Conservation (phyloP, 2,797 vertebrate species). For the Danio tinwini region DNA sequence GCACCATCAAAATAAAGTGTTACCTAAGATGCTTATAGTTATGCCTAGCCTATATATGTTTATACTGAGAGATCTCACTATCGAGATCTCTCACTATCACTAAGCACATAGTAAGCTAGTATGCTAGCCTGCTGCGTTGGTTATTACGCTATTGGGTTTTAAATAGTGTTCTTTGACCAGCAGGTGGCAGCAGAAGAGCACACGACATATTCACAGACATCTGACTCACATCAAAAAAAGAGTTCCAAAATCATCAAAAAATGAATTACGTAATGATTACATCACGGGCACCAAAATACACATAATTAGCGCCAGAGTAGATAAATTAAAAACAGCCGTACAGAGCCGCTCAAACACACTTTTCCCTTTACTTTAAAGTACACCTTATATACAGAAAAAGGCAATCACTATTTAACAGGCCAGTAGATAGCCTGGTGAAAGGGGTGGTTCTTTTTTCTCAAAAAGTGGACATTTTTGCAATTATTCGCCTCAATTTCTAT, state of each 20-base stretch:
- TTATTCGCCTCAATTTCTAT: too few relatives aligned
- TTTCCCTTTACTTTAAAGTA: not conserved
- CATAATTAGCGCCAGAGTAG: slow-evolving; percentile 2
- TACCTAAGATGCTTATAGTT: too few relatives aligned
- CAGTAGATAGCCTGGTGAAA: too few relatives aligned
- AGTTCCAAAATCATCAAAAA: slow-evolving; percentile 23
- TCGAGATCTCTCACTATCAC: too few relatives aligned
- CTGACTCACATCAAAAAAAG: not conserved
- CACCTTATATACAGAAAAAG: not conserved
- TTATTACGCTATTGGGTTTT: not conserved
- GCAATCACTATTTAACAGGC: not conserved
- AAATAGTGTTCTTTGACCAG: not conserved
- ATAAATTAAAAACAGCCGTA: slow-evolving; percentile 13
- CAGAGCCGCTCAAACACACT: not conserved
- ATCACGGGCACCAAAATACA: slow-evolving; percentile 37
- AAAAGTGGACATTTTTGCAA: too few relatives aligned
- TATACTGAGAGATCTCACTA: too few relatives aligned
- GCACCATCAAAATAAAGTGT: too few relatives aligned
- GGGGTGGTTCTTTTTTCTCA: too few relatives aligned
- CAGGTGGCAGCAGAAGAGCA: slow-evolving; percentile 21
- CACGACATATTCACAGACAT: not conserved
- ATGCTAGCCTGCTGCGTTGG: not conserved
- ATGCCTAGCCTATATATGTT: too few relatives aligned
- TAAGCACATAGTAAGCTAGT: not conserved
- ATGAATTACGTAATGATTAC: slow-evolving; percentile 39